phyloP scores from a whole-genome alignment of 2,113 vertebrate genomes.

The Hemiscyllium ocellatum region DNA sequence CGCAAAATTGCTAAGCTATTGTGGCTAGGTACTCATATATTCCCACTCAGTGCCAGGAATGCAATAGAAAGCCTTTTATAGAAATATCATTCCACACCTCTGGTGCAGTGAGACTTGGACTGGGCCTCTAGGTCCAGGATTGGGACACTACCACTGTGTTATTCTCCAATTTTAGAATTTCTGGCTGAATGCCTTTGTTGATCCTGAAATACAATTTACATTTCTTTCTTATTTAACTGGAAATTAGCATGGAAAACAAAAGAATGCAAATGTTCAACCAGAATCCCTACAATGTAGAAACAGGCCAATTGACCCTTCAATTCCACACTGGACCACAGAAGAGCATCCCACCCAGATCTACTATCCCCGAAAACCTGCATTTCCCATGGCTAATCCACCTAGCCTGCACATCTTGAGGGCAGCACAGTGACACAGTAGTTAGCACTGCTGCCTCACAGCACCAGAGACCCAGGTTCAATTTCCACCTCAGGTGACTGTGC shows the following conservation, averaged over 20 bases:
- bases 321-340: too few relatives aligned
- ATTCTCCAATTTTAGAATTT: background rate
- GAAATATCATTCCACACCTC: background rate
- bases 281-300: background rate
- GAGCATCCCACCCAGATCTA: too few relatives aligned
- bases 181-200: background rate
- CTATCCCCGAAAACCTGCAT: too few relatives aligned
- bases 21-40: background rate
- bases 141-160: background rate
- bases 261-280: background rate
- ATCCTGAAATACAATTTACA: background rate
- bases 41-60: background rate
- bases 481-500: too few relatives aligned
- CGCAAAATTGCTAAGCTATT: background rate
- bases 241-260: background rate
- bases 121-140: too few relatives aligned
- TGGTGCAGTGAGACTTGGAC: too few relatives aligned
- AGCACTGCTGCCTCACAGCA: too few relatives aligned
- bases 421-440: too few relatives aligned
- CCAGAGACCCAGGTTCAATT: too few relatives aligned
- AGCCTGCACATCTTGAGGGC: too few relatives aligned
- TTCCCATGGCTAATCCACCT: too few relatives aligned
- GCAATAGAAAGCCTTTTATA: background rate
- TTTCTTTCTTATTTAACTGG: background rate
- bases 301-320: too few relatives aligned